Evolutionary conservation across 2,113 vertebrate genomes (phyloP).

Genomic region (Castor canadensis): DNA sequence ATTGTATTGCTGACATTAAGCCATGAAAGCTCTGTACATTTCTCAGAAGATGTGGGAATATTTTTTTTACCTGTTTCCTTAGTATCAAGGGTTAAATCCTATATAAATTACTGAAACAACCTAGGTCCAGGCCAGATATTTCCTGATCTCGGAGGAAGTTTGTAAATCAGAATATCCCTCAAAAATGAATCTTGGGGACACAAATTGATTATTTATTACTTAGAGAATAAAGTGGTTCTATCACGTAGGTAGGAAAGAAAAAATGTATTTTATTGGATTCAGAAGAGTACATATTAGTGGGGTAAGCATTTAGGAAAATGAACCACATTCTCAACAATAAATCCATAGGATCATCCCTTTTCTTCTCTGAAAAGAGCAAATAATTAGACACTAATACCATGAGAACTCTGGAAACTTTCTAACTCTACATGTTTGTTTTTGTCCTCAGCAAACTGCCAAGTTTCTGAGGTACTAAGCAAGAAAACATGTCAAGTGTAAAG

Average conservation of each 20-base stretch:
- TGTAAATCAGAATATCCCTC: background rate
- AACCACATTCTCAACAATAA: background rate
- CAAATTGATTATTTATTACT: background rate
- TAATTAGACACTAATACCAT: background rate
- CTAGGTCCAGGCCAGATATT: background rate
- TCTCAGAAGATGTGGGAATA: background rate
- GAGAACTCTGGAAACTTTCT: background rate
- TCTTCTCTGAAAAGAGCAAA: background rate
- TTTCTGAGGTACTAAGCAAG: background rate
- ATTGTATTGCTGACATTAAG: slow-evolving; percentile 26
- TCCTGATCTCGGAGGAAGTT: background rate
- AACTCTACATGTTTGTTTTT: background rate
- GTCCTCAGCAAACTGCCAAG: background rate
- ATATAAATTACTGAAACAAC: background rate
- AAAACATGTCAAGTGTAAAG: background rate
- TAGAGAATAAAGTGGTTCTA: background rate
- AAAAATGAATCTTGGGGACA: background rate
- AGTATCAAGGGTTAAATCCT: background rate
- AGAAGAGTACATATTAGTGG: background rate
- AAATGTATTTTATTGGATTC: background rate
- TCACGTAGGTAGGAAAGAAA: background rate
- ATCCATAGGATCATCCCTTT: background rate
- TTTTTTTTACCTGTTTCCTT: slow-evolving; percentile 23
- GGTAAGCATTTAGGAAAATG: background rate
- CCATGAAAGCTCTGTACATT: background rate